Conservation (phyloP, 30 jellyfish, hydroid and myxozoan species). For the Nemopilema nomurai region DNA sequence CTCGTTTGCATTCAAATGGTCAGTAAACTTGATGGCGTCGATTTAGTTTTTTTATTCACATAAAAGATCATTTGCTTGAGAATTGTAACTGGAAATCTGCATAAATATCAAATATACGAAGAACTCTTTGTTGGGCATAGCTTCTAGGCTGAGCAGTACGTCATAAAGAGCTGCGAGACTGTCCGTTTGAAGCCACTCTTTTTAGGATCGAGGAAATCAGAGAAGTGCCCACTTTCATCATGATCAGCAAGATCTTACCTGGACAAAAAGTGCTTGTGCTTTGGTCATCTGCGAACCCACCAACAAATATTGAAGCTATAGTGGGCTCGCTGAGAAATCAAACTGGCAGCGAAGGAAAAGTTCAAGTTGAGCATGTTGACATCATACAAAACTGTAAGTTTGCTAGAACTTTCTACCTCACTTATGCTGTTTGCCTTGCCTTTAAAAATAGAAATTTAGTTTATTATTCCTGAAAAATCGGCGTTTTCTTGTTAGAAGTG, state of each 20-base stretch:
- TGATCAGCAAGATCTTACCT: slow-evolving; percentile 47
- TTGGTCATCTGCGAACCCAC: slow-evolving; percentile 96
- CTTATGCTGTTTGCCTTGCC: too few species aligned
- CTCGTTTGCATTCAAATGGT: background rate
- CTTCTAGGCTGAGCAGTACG: background rate
- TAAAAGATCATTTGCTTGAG: background rate
- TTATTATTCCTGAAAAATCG: too few species aligned
- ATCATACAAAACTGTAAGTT: slow-evolving; percentile 68
- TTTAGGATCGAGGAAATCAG: background rate
- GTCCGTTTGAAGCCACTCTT: background rate
- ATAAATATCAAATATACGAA: background rate
- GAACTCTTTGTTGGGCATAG: background rate
- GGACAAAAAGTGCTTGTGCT: slow-evolving; percentile 72
- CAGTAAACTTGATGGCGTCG: slow-evolving; percentile 41
- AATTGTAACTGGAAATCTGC: background rate
- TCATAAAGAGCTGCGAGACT: background rate
- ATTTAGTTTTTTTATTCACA: background rate
- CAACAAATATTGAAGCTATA: slow-evolving; percentile 56
- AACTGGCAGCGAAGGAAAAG: slow-evolving; percentile 79
- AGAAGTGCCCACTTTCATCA: slow-evolving; percentile 10
- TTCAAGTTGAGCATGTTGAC: slow-evolving; percentile 91
- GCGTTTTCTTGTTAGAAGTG: too few species aligned
- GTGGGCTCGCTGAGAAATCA: slow-evolving; percentile 53
- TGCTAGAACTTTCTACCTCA: too few species aligned
- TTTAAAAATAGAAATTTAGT: too few species aligned